These are phyloP conservation scores for Ciconia maguari DNA, from an alignment of 2,113 vertebrate genomes.

Conservation along the genomic window DNA sequence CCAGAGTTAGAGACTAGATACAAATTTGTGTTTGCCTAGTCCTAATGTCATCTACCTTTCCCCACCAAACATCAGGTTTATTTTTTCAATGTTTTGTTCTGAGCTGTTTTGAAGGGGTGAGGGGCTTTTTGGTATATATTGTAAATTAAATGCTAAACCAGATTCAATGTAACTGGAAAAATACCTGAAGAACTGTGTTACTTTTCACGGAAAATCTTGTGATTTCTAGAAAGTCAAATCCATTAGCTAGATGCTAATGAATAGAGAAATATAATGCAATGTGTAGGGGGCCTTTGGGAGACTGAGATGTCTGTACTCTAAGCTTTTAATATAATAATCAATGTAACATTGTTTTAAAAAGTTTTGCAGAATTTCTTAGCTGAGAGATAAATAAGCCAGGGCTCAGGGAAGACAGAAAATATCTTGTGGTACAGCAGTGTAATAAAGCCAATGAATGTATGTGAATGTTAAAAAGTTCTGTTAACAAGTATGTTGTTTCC, in stretches of 20 bases:
- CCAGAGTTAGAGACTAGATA: background rate
- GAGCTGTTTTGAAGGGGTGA: background rate
- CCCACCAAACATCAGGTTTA: background rate
- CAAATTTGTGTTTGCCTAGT: background rate
- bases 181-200: background rate
- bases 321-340: background rate
- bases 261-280: background rate
- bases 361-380: background rate
- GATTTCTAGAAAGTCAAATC: background rate
- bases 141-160: background rate
- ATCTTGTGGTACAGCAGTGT: background rate
- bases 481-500: background rate
- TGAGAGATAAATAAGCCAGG: background rate
- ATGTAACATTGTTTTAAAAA: background rate
- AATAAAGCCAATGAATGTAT: background rate
- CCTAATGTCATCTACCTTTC: background rate
- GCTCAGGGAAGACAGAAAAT: background rate
- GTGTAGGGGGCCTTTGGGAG: background rate
- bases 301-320: background rate
- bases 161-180: background rate
- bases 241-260: background rate
- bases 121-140: fast-evolving
- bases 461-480: background rate
- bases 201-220: background rate
- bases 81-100: background rate